Base-by-base conservation (phyloP, 2,797 vertebrate genomes). In the Eupleurogrammus muticus region DNA sequence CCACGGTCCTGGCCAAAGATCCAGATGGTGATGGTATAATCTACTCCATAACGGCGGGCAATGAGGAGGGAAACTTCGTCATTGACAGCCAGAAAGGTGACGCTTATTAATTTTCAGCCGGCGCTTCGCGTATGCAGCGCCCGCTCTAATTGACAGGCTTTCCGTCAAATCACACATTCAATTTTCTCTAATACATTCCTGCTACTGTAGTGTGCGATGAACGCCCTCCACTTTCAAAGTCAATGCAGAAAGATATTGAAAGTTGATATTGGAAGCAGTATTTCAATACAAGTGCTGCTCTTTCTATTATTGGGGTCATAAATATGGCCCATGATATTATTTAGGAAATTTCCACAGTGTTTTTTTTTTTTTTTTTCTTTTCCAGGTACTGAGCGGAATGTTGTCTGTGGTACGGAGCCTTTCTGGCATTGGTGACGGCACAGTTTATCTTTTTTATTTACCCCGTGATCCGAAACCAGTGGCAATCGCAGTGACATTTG, bases 41-140 rank as follows among this genome's bases (percentile, higher is more conserved):
- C 11, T 97, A 97, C 13, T 93, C 91, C 71, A 96, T 97, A 85
- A 87, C 93, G 5, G 92, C 94, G 35, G 96, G 96, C 69, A 96
- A 97, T 62, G 92, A 94, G 69, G 93, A 95, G 46, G 95, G 93
- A 76, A 97, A 97, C 88, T 97, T 97, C 65, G 86, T 97, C 90
- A 96, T 97, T 7, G 96, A 97, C 91, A 94, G 91, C 79, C 95
- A 95, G 90, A 97, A 96, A 96, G 96, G 96, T 97, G 80, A 93
- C 82, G 24, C 61, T 84, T 87, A 60, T 75, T 89, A 35, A 80
- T 89, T 80, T 75, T 65, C 35, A 44, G 1, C 12, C 51, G 28
- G 40, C 56, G 66, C 40, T 59, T 74, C 60, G 60, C 70, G 66
- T 82, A 80, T 72, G 34, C 75, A 42, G 55, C 58, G 66, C 75